Evolutionary conservation across 2,797 vertebrate species (phyloP).

Genomic region (Melanotaenia pygmaea): DNA sequence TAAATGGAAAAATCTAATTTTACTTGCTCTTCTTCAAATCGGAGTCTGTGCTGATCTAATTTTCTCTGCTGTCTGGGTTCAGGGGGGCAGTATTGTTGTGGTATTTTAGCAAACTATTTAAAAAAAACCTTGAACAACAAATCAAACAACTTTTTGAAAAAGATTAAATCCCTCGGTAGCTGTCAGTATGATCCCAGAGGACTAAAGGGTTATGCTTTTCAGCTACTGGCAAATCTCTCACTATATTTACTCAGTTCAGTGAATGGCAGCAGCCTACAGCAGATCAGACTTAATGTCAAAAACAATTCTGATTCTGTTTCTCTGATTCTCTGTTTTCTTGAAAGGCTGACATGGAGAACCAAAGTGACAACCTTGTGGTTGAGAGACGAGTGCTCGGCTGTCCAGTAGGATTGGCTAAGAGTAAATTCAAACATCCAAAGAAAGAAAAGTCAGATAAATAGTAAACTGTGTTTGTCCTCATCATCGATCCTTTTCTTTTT

Average conservation of each 20-base stretch:
- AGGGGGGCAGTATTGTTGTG: too few relatives aligned
- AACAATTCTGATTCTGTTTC: not conserved
- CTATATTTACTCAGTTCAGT: not conserved
- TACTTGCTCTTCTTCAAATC: too few relatives aligned
- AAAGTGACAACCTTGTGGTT: not conserved
- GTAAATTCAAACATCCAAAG: not conserved
- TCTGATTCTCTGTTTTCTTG: not conserved
- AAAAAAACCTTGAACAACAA: not conserved
- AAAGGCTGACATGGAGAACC: not conserved
- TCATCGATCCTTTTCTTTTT: too few relatives aligned
- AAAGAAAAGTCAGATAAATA: not conserved
- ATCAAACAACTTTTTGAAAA: not conserved
- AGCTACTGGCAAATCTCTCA: not conserved
- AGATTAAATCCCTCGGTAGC: not conserved
- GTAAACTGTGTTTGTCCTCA: too few relatives aligned
- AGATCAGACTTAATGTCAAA: slow-evolving; percentile 1
- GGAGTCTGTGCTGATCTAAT: too few relatives aligned
- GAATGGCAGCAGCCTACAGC: not conserved
- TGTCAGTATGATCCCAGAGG: not conserved
- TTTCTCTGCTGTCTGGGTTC: too few relatives aligned
- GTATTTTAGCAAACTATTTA: too few relatives aligned
- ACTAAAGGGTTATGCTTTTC: not conserved
- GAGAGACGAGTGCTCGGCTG: not conserved
- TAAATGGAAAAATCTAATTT: too few relatives aligned
- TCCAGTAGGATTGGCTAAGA: not conserved